Base-by-base conservation (phyloP, 2,888 invertebrate species). In the Hyalella azteca region DNA sequence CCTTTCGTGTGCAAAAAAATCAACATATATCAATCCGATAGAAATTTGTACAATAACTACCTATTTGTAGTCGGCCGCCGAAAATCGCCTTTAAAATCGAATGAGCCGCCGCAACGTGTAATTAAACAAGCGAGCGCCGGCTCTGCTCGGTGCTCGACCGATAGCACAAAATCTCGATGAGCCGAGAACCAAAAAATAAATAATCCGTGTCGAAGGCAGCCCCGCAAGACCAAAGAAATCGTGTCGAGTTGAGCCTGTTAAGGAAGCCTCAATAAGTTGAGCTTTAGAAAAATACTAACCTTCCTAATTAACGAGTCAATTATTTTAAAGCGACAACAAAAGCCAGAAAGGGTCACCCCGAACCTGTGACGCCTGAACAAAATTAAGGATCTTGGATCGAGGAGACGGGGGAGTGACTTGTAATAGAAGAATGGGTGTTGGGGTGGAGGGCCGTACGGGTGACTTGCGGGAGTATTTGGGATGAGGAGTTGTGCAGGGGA, bases 291-390 rank as follows among this genome's bases (percentile, higher is more conserved):
- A 66, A 66, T 66, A 66, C 36, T 66, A 66, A 66, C 66, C 66
- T 66, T 66, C 66, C 36, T 66, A 66, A 66, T 66, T 66, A 66
- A 36, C 66, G 66, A 66, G 36, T 66, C 36, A 36, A 66, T 66
- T 66, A 66, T 66, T 66, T 66, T 66, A 66, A 36, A 66, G 66
- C 66, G 66, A 66, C 36, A 66, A 66, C 66, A 66, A 66, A 66
- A 66, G 66, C 66, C 36, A 32, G 4, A 19, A 29, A 66, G 66
- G 36, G 66, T 32, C 54, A 54, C 22, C 54, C n/a, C 54, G 54
- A 54, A 54, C 26, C 36, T 32, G 19, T 36, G 36, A 29, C 66
- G 66, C 19, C 36, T 19, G 29, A 39, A 54, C 26, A 29, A 54
- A 54, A 54, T 54, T 54, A 54, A 29, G 54, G 54, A 54, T 11